These are phyloP conservation scores for Dendrolimus kikuchii DNA, from an alignment of 1,140 invertebrate species.

Conservation along the genomic window DNA sequence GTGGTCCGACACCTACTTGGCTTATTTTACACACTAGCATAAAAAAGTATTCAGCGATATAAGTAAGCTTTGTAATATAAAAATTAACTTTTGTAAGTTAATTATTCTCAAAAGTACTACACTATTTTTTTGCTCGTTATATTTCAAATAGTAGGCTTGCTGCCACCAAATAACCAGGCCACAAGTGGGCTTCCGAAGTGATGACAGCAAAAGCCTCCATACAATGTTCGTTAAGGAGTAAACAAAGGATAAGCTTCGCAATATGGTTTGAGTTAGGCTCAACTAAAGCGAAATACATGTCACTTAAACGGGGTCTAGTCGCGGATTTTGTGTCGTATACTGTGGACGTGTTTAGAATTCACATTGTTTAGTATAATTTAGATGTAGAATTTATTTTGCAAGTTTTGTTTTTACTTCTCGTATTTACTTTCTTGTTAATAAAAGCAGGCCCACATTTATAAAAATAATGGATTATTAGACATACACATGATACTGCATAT, in stretches of 20 bases:
- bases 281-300: slow-evolving; percentile 9
- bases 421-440: too few species aligned
- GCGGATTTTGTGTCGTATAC: slow-evolving; percentile 11
- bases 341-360: slow-evolving; percentile 12
- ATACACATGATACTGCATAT: too few species aligned
- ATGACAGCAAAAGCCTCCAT: slow-evolving; percentile 1
- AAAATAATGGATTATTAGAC: too few species aligned
- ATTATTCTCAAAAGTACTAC: neutral
- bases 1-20: too few species aligned
- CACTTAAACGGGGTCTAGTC: slow-evolving; percentile 14
- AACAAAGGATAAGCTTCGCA: slow-evolving; percentile 17
- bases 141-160: neutral
- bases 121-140: neutral
- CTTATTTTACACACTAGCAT: too few species aligned
- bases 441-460: too few species aligned
- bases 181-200: slow-evolving; percentile 1
- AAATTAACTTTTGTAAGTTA: too few species aligned
- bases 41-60: too few species aligned
- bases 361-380: neutral
- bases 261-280: slow-evolving; percentile 18
- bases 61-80: too few species aligned
- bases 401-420: too few species aligned
- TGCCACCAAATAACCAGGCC: neutral
- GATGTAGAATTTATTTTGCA: too few species aligned
- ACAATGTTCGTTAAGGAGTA: slow-evolving; percentile 12